Percentiles rank a stretch among this genome's conserved stretches.
Evolutionary conservation across 2,888 invertebrate genomes (phyloP).

Genomic region (Ochropacha duplaris): DNA sequence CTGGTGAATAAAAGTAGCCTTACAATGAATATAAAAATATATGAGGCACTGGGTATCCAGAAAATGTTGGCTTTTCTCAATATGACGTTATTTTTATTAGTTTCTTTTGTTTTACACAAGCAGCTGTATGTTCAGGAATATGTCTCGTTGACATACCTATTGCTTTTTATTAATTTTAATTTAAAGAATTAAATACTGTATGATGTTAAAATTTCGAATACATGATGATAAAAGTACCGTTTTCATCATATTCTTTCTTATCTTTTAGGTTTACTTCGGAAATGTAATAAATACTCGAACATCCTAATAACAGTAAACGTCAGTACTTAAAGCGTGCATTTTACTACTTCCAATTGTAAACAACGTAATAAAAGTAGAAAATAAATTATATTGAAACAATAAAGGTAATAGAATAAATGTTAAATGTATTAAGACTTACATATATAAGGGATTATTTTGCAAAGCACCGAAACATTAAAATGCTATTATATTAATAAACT

Average conservation of each 20-base stretch:
- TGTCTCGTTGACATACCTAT: background rate
- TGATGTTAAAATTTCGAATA: background rate
- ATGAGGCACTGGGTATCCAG: slow-evolving; percentile 11
- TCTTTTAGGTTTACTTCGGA: background rate
- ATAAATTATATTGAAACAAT: background rate
- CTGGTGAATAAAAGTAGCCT: background rate
- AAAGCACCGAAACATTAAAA: background rate
- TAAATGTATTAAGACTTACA: background rate
- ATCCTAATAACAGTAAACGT: background rate
- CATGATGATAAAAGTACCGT: background rate
- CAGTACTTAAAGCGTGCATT: background rate
- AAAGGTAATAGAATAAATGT: background rate
- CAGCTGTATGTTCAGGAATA: background rate
- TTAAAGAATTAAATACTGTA: background rate
- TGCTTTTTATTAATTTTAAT: background rate
- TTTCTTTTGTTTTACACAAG: slow-evolving; percentile 28
- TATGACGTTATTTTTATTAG: slow-evolving; percentile 54
- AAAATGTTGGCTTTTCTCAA: slow-evolving; percentile 34
- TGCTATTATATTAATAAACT: background rate
- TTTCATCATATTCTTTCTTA: background rate
- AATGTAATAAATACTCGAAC: background rate
- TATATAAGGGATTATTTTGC: background rate
- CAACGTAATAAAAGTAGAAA: background rate
- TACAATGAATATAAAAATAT: slow-evolving; percentile 9
- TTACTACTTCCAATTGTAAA: background rate